Base-by-base conservation (phyloP, 2,113 vertebrate genomes). In the Stigmatopora nigra region DNA sequence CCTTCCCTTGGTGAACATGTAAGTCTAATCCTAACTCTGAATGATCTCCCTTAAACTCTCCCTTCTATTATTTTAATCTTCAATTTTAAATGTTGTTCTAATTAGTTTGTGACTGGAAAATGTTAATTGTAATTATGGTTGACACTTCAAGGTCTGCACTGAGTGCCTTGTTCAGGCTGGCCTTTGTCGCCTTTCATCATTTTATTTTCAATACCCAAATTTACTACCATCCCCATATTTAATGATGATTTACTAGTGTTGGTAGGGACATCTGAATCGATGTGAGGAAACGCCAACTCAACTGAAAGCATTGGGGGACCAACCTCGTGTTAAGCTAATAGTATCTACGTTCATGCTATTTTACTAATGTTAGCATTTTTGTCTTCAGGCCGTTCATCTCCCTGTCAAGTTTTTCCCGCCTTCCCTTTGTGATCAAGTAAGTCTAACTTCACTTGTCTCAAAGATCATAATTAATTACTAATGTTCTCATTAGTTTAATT, bases 181-280 rank as follows among this genome's bases (percentile, higher is more conserved):
- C 41, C 3, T 15, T 22, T 20, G 62, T 61, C 15, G 41, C 16
- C 25, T 31, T 31, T 16, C 17, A 22, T 17, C 64, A 12, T 16
- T 59, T 38, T 41, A 8, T 31, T 31, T 31, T 31, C 9, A 10
- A 7, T 41, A 7, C 9, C 38, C 9, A 4, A 41, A 7, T 41
- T 20, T 20, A 0, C 13, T 19, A 0, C 7, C n/a, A 48, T 65
- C 80, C 74, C 73, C 53, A 80, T 76, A 64, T 58, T 78, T 38
- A 1, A 35, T 97, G 95, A 98, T 93, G 95, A 96, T 51, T 75
- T 68, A 74, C 8, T n/a, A n/a, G 17, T 89, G 95, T 97, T 97
- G 94, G 94, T 98, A 95, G 95, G 95, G 94, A 98, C 95, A 97
- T 93, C 95, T 94, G 94, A 98, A 0, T 82, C 41, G 72, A 7